Conservation (phyloP, 2,113 vertebrate genomes). For the Daboia siamensis region DNA sequence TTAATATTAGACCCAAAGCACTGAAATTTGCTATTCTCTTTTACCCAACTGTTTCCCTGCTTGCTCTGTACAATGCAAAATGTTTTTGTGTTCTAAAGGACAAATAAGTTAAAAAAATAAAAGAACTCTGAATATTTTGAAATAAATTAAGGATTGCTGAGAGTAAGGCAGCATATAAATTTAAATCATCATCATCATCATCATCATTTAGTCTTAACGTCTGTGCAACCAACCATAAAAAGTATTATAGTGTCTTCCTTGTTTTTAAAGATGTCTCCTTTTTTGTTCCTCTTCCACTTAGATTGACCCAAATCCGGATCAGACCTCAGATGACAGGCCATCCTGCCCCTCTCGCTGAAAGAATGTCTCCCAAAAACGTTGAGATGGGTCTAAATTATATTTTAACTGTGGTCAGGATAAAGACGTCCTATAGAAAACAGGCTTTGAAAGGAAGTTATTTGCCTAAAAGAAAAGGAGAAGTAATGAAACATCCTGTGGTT, state of each 20-base stretch:
- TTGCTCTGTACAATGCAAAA: neutral
- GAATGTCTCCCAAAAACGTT: slow-evolving; percentile 53
- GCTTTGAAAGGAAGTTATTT: slow-evolving; percentile 72
- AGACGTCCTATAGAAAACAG: slow-evolving; percentile 69
- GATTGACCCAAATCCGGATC: slow-evolving; percentile 96
- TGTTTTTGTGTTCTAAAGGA: neutral
- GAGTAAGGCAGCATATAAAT: neutral
- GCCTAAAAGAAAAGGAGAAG: slow-evolving; percentile 69
- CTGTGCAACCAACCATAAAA: neutral
- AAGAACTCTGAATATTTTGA: neutral
- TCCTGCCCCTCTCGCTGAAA: slow-evolving; percentile 92
- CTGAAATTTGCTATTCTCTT: neutral
- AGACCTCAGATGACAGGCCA: slow-evolving; percentile 80
- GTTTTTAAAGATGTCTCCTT: neutral
- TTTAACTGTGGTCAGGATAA: slow-evolving; percentile 68
- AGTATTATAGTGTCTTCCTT: neutral
- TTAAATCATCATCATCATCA: neutral
- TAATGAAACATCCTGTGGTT: slow-evolving; percentile 74
- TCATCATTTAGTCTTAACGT: neutral
- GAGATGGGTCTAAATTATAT: slow-evolving; percentile 67
- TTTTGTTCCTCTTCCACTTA: slow-evolving; percentile 43
- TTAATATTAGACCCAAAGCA: neutral
- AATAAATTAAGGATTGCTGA: neutral
- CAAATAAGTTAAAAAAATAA: neutral
- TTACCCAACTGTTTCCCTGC: neutral